Evolutionary conservation across 2,113 vertebrate species (phyloP).

Genomic region (Daubentonia madagascariensis): DNA sequence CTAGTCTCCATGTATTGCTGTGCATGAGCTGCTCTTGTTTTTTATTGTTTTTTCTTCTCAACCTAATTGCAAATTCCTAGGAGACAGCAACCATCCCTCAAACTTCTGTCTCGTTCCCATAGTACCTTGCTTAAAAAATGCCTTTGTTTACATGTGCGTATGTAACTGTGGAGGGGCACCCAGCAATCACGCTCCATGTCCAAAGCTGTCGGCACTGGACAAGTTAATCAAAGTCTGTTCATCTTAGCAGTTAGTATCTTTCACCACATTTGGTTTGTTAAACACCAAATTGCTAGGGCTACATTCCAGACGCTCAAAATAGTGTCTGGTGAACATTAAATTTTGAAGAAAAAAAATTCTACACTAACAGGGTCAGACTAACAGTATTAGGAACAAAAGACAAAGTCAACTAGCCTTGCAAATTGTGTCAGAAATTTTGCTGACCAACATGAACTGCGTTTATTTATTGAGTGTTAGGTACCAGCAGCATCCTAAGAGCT

Average conservation of each 20-base stretch:
- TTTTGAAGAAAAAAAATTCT: neutral
- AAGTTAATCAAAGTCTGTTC: neutral
- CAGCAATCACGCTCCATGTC: neutral
- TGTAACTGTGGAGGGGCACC: neutral
- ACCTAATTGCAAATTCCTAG: neutral
- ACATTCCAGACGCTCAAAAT: neutral
- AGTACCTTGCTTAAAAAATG: neutral
- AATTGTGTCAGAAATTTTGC: neutral
- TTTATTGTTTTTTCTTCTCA: neutral
- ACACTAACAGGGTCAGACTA: neutral
- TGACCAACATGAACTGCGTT: neutral
- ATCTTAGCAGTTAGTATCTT: constrained; percentile 10
- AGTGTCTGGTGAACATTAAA: neutral
- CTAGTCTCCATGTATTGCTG: neutral
- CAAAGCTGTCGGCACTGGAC: neutral
- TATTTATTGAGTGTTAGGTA: too few relatives aligned
- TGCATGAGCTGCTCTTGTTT: neutral
- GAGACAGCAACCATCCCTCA: neutral
- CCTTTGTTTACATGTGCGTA: neutral
- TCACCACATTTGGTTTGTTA: neutral
- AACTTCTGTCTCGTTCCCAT: neutral
- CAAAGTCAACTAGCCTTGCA: neutral
- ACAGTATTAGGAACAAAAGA: neutral
- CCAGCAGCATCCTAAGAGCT: neutral
- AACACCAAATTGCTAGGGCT: neutral